Evolutionary conservation across 2,113 vertebrate genomes (phyloP).

Genomic region (Acrocephalus arundinaceus): DNA sequence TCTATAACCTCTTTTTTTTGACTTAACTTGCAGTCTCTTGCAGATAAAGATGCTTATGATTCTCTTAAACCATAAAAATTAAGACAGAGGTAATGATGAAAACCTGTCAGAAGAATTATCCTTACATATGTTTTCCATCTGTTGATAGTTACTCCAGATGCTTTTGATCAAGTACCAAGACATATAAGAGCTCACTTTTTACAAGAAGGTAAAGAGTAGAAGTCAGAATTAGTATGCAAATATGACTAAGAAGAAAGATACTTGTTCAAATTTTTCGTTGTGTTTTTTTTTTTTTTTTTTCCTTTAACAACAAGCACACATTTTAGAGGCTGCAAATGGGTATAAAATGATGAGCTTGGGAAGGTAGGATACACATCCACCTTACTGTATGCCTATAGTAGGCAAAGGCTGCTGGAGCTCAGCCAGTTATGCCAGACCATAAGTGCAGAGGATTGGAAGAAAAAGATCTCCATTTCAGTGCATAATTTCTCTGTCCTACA

Average conservation of each 20-base stretch:
- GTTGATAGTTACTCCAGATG: neutral
- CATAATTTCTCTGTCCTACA: neutral
- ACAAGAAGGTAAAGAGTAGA: neutral
- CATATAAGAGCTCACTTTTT: neutral
- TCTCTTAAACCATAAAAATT: neutral
- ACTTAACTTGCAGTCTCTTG: neutral
- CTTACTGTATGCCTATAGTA: neutral
- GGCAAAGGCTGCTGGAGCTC: neutral
- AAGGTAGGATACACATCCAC: accelerated
- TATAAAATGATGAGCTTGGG: neutral
- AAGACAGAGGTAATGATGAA: neutral
- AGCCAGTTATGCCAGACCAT: neutral
- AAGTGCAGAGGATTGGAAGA: neutral
- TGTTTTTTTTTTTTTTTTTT: neutral
- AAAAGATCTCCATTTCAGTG: neutral
- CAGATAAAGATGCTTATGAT: neutral
- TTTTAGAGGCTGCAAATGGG: neutral
- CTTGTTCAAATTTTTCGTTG: neutral
- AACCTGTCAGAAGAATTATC: neutral
- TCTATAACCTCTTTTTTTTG: neutral
- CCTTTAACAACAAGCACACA: neutral
- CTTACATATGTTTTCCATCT: neutral
- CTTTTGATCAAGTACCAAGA: neutral
- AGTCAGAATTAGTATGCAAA: neutral
- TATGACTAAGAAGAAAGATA: neutral